Evolutionary conservation across 2,113 vertebrate genomes (phyloP), one percentile per base, ranked within the genome.

Genomic region (Eulemur rufifrons): DNA sequence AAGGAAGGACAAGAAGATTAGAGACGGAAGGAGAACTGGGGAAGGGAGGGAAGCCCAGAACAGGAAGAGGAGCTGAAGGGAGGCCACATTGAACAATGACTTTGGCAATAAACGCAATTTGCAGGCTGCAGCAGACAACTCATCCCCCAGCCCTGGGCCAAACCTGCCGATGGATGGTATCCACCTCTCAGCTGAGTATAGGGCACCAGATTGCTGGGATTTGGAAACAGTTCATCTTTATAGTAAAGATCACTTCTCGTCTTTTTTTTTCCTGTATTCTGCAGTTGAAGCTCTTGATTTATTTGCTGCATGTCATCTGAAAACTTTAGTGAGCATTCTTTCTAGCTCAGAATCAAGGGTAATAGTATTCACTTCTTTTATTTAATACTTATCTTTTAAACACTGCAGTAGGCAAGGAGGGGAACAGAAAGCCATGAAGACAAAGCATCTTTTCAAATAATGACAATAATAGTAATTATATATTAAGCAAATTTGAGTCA

Each of bases 11-110:
- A 29, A 59, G 54, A 78, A 37, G 21, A 25, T 63, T 34, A 59
- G 59, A 0, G 11, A n/a, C 42, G 20, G 47, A 73, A 71, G n/a
- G 45, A 11, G 29, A 77, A 61, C 27, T 20, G 27, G 90, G n/a
- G 61, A 45, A 78, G 56, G 61, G 77, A 91, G 37, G 13, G 21
- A 80, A 88, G 45, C 2, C 12, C 20, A 63, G 32, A 89, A 8
- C 3, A 1, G 18, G 27, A 91, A 32, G 88, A 81, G 54, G 10
- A 83, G 52, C 21, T 5, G 32, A 39, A 76, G 63, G 27, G 8
- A 64, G 14, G 45, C 45, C 8, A 29, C 5, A 1, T 0, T 1
- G 29, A 20, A 21, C 0, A 12, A 8, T 50, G 32, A 12, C 64
- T 94, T 63, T 86, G 59, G 4, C 56, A 87, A 34, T 9, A 34